phyloP scores from a whole-genome alignment of 1,140 invertebrate species.

The Drosophila cardini region DNA sequence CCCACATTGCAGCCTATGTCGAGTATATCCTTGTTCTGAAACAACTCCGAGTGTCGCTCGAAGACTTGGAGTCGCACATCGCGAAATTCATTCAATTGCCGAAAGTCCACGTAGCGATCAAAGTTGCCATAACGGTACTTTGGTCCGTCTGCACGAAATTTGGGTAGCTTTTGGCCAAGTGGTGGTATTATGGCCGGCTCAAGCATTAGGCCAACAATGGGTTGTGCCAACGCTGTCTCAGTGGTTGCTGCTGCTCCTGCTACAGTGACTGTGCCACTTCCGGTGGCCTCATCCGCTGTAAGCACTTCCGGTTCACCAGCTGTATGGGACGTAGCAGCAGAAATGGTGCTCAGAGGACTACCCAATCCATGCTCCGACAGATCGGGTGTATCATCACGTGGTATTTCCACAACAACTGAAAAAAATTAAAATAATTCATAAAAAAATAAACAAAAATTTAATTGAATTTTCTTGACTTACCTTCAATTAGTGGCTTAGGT shows the following conservation, averaged over 20 bases:
- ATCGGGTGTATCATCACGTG: constrained; percentile 76
- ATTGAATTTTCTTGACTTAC: constrained; percentile 42
- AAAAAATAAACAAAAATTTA: neutral
- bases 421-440: neutral
- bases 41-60: constrained; percentile 91
- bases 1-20: constrained; percentile 99
- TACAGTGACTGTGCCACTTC: neutral
- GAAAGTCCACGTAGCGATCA: constrained; percentile 97
- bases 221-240: neutral
- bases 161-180: constrained; percentile 86
- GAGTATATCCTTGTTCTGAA: constrained; percentile 95
- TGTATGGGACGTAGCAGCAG: constrained; percentile 73
- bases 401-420: constrained; percentile 68
- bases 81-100: constrained; percentile 91
- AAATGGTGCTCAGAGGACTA: constrained; percentile 76
- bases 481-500: constrained; percentile 57
- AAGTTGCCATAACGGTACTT: constrained; percentile 98
- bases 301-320: constrained; percentile 67
- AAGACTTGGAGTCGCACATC: constrained; percentile 94
- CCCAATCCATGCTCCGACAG: constrained; percentile 66
- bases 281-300: constrained; percentile 34
- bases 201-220: constrained; percentile 48
- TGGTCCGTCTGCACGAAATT: constrained; percentile 90
- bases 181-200: constrained; percentile 60
- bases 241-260: neutral